Base-by-base conservation (phyloP, 92 coral and sea anemone species). In the Phenganax stokvisi region DNA sequence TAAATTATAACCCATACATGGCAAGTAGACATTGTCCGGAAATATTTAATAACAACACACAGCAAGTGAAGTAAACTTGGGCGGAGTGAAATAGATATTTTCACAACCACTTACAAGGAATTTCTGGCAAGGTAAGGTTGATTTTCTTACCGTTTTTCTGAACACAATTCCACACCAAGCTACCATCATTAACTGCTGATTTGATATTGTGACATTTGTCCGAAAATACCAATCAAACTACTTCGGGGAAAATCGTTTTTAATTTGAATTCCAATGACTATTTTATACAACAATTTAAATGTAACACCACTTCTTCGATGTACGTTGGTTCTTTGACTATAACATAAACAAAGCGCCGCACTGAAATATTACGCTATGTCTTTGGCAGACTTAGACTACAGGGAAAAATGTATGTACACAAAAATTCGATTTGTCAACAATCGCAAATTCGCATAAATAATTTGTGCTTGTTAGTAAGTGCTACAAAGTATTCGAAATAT, bases 21-120 rank as follows among this genome's bases (percentile, higher is more conserved):
- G 47, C 47, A 37, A 37, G 47, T 5, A 37, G 47, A 37, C 47
- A 1, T 37, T 37, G 47, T 37, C 47, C 47, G 47, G 47, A 37
- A 37, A 37, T 37, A 37, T 37, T 37, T 37, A 37, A 37, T 37
- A 37, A 37, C 47, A 37, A 37, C 47, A 37, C 47, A 37, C 47
- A 37, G 47, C 47, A 37, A 20, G 47, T 5, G 47, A 37, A 37
- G 47, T 37, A 37, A 37, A 37, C 47, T 37, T 30, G 73, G 73
- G 73, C 73, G 73, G 73, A 68, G 73, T 68, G 12, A 53, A 68
- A 68, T 68, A 68, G 16, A 9, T 37, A 64, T 68, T 30, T 29
- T 68, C 73, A 6, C 29, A 9, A 37, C n/a, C 7, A 30, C 54
- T 28, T 30, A 20, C 53, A 68, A 20, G 53, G 73, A 30, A 68